Evolutionary conservation across 1,140 invertebrate species (phyloP).

Genomic region (Macrosteles quadrilineatus): DNA sequence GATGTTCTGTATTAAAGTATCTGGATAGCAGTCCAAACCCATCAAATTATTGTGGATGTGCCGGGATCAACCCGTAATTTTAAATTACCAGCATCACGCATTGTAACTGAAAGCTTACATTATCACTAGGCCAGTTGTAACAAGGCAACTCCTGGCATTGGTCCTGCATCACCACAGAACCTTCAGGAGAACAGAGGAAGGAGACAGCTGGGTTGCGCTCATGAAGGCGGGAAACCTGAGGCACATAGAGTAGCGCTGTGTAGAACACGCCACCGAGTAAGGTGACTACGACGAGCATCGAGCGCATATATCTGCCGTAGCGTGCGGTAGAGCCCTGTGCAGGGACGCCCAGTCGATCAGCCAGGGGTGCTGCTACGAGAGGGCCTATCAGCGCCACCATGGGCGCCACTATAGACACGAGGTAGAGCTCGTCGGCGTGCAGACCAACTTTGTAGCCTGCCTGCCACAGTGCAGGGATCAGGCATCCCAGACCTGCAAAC

Average conservation of each 20-base stretch:
- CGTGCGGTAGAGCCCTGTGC: conserved; percentile 48
- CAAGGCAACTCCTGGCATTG: conserved; percentile 63
- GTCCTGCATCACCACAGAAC: conserved; percentile 68
- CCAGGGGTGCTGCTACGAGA: conserved; percentile 64
- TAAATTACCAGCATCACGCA: too few relatives aligned
- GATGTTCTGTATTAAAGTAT: too few relatives aligned
- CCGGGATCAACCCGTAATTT: too few relatives aligned
- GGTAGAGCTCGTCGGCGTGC: conserved; percentile 64
- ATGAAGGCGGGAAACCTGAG: conserved; percentile 58
- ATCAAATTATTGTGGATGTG: too few relatives aligned
- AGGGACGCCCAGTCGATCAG: conserved; percentile 57
- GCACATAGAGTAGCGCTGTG: conserved; percentile 63
- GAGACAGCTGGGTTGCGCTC: conserved; percentile 60
- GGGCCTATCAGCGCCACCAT: conserved; percentile 70
- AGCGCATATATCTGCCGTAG: conserved; percentile 59
- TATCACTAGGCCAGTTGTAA: conserved; percentile 62
- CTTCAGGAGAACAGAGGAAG: conserved; percentile 66
- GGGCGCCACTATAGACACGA: conserved; percentile 72
- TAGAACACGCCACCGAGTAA: conserved; percentile 68
- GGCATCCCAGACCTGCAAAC: conserved; percentile 67
- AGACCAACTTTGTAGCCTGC: conserved; percentile 72
- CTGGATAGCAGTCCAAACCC: too few relatives aligned
- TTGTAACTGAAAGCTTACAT: conserved; percentile 51
- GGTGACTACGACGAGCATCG: conserved; percentile 68
- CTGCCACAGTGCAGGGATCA: conserved; percentile 72